phyloP scores from a whole-genome alignment of 2,113 vertebrate genomes.

The Osmerus mordax region DNA sequence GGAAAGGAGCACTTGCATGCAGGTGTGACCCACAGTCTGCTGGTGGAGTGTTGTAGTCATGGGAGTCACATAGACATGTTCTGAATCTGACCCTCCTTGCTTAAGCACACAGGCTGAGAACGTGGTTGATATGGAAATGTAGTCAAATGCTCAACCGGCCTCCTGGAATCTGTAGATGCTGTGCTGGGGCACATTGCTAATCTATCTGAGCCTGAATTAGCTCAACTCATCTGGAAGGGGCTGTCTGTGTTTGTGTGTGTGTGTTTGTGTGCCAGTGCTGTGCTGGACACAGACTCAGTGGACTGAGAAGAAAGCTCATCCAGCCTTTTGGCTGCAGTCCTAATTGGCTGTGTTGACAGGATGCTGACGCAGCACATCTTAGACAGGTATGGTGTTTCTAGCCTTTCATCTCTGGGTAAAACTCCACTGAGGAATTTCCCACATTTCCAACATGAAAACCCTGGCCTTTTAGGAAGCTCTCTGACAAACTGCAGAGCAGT shows the following conservation, averaged over 20 bases:
- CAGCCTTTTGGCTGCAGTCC: conserved; percentile 2
- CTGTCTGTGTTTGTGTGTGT: background rate
- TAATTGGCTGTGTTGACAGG: conserved; percentile 7
- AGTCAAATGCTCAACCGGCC: conserved; percentile 62
- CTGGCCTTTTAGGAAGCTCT: conserved; percentile 22
- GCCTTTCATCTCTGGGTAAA: background rate
- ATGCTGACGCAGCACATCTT: background rate
- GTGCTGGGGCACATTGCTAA: background rate
- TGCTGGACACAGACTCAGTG: conserved; percentile 1
- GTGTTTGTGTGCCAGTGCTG: background rate
- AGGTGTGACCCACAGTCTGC: background rate
- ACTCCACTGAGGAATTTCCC: conserved; percentile 45
- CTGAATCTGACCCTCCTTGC: too few relatives aligned
- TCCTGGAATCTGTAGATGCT: background rate
- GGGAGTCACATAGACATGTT: too few relatives aligned
- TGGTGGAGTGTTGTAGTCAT: background rate
- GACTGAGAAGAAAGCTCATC: background rate
- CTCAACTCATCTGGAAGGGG: background rate
- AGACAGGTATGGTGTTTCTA: background rate
- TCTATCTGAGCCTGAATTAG: too few relatives aligned
- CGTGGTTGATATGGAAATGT: conserved; percentile 57
- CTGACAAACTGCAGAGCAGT: conserved; percentile 39
- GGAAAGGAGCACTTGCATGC: conserved; percentile 37
- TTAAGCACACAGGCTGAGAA: conserved; percentile 18
- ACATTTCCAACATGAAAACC: conserved; percentile 33